Evolutionary conservation across 1,140 invertebrate genomes (phyloP), one percentile per base, ranked within the genome.

Genomic region (Hesperophylax magnus): DNA sequence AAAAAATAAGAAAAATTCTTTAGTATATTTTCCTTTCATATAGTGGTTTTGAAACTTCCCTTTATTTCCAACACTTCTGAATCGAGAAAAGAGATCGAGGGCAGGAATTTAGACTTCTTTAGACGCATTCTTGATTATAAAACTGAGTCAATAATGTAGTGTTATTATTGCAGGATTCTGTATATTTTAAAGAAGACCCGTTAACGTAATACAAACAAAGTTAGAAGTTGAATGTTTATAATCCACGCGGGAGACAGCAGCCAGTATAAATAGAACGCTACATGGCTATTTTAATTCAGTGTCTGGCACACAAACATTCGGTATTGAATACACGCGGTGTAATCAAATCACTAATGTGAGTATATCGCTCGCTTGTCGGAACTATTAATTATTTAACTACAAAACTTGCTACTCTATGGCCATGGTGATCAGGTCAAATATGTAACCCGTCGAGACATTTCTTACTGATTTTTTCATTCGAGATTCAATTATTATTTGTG

Each of bases 171-270:
- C 56, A 18, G 20, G 20, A 58, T 20, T 18, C 20, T 18, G 20
- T 18, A 6, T 58, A 58, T 58, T 58, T 61, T 24, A 24, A 22
- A 22, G 17, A 61, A 22, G 17, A 61, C n/a, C 56, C 20, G n/a
- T 58, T 18, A 18, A 58, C 56, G n/a, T 18, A 20, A 58, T 58
- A 58, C 56, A 58, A 58, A 58, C 56, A 18, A 14, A 24, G n/a
- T 22, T 18, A 22, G 3, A 11, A 22, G 18, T 61, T 61, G 18
- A 11, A 22, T 24, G 24, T 61, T 58, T 61, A 20, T 61, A 61
- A 61, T 61, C 58, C 58, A 18, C 6, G 58, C 58, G 58, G 58
- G 58, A 61, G 58, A 61, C 58, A 61, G 9, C 20, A 14, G 58
- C 6, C 18, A 3, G 18, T 61, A 61, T 61, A 22, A 22, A 61